Base-by-base conservation (phyloP, 2,113 vertebrate genomes). In the Leptodactylus fuscus region DNA sequence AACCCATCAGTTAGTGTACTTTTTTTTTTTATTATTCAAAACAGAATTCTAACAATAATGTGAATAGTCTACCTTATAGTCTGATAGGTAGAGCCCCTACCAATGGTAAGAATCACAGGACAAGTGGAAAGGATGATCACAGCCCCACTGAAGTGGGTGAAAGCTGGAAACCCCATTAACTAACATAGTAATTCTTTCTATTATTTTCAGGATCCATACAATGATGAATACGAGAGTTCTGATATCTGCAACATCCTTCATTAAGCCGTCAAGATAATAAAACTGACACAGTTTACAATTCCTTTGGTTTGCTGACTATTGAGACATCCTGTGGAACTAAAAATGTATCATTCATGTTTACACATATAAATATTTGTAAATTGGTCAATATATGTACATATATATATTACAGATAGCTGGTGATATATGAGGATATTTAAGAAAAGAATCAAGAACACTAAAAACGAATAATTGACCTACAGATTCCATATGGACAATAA, bases 301-400 rank as follows among this genome's bases (percentile, higher is more conserved):
- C 22, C 2, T 16, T 38, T 34, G 5, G 51, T 58, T 51, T 27
- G 46, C 73, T 76, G 24, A 29, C n/a, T 48, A 49, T 44, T 44
- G 41, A 55, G 29, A 58, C 13, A 16, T 48, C 75, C 49, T 55
- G 22, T 55, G 48, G 22, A 53, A 34, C 9, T 18, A 2, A 15
- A 46, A 75, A 15, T 36, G 32, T 34, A 53, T 55, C 49, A 60
- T 60, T 22, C 51, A 58, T 41, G 53, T 79, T 79, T 60, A 79
- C 29, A 58, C 34, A 76, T 51, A 76, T 51, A 49, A 16, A 76
- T 32, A 76, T 41, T 58, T 79, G 76, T 60, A 78, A 58, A 78
- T 78, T 36, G 36, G 32, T 53, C 16, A 12, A 36, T 46, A 7
- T 46, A 7, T 76, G 46, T 78, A 75, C 12, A 22, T 75, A 49